Percentiles rank a stretch among this genome's conserved stretches.
phyloP scores from a whole-genome alignment of 2,797 vertebrate genomes.

The Phrynocephalus forsythii region DNA sequence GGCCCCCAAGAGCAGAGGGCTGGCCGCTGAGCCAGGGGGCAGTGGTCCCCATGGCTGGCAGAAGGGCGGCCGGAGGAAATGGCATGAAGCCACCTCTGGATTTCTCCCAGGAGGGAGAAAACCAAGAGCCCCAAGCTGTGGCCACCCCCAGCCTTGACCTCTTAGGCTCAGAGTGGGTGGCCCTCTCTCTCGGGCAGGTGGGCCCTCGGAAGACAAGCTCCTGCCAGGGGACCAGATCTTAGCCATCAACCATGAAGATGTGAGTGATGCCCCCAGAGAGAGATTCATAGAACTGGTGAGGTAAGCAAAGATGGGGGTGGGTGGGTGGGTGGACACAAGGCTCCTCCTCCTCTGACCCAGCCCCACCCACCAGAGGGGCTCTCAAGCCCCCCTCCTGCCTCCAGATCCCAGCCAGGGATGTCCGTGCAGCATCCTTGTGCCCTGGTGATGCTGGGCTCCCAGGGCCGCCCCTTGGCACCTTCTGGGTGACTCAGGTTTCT shows the following conservation, averaged over 20 bases:
- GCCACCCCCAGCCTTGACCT: background rate
- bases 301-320: slow-evolving; percentile 78
- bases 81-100: too few species aligned
- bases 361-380: too few species aligned
- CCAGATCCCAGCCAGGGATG: background rate
- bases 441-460: background rate
- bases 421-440: background rate
- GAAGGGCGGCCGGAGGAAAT: too few species aligned
- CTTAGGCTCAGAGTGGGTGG: background rate
- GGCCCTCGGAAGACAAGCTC: slow-evolving; percentile 95
- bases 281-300: slow-evolving; percentile 99
- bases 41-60: too few species aligned
- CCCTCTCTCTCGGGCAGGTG: slow-evolving; percentile 83
- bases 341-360: too few species aligned
- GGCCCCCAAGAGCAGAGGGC: background rate
- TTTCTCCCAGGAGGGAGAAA: too few species aligned
- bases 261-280: slow-evolving; percentile 94
- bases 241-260: slow-evolving; percentile 94
- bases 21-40: background rate
- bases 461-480: background rate
- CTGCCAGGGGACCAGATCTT: slow-evolving; percentile 96
- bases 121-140: too few species aligned
- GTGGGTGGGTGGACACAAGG: too few species aligned
- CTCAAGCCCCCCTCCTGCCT: background rate
- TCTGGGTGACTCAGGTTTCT: background rate